Conservation (phyloP, 2,888 invertebrate species). For the Heliconius aoede region DNA sequence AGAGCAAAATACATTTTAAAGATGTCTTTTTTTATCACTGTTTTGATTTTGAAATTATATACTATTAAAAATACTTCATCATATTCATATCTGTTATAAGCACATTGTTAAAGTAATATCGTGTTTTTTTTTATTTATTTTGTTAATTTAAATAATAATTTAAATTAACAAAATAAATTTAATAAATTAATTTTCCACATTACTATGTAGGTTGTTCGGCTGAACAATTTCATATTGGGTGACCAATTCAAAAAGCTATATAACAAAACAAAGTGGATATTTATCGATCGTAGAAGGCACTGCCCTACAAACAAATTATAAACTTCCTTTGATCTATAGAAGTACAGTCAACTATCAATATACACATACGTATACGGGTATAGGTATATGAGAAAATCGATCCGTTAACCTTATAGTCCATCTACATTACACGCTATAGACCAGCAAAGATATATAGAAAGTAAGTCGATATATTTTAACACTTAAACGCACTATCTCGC, state of each 20-base stretch:
- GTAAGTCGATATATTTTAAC: background rate
- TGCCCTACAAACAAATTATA: constrained; percentile 4
- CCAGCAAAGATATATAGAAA: background rate
- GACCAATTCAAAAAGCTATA: background rate
- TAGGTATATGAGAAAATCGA: background rate
- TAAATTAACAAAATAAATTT: too few relatives aligned
- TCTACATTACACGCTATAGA: background rate
- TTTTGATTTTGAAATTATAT: too few relatives aligned
- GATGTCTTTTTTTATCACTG: too few relatives aligned
- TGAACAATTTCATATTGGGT: background rate
- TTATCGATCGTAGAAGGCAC: constrained; percentile 11
- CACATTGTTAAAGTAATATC: too few relatives aligned
- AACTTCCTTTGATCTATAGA: background rate
- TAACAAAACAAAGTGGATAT: background rate
- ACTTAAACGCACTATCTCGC: too few relatives aligned
- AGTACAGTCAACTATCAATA: background rate
- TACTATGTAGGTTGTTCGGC: too few relatives aligned
- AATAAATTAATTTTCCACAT: too few relatives aligned
- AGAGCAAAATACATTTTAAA: background rate
- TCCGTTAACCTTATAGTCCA: background rate
- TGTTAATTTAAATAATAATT: too few relatives aligned
- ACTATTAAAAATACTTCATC: too few relatives aligned
- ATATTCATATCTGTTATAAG: too few relatives aligned
- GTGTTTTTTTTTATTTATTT: too few relatives aligned
- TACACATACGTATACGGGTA: background rate